phyloP scores from a whole-genome alignment of 2,888 invertebrate species.

The Glaucopsyche alexis region DNA sequence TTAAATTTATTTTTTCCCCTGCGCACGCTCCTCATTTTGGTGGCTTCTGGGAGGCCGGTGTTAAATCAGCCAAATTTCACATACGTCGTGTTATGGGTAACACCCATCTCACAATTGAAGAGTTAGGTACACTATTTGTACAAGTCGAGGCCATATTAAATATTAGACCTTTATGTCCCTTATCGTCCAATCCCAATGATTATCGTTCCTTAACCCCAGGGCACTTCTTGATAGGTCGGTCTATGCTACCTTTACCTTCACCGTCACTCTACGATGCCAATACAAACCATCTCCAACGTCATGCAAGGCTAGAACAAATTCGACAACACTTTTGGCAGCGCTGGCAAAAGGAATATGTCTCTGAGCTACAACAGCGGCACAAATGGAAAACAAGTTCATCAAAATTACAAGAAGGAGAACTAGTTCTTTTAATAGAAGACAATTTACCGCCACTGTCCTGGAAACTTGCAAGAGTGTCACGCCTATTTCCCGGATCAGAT shows the following conservation, averaged over 20 bases:
- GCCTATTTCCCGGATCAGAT: no score
- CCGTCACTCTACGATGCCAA: no score
- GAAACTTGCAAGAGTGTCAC: neutral
- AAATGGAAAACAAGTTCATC: neutral
- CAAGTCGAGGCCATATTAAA: conserved; percentile 36
- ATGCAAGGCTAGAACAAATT: no score
- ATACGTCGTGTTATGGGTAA: neutral
- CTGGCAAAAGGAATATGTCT: conserved; percentile 24
- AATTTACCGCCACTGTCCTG: neutral
- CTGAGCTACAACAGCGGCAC: conserved; percentile 18
- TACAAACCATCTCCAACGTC: no score
- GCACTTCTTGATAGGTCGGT: no score
- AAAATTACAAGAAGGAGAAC: neutral
- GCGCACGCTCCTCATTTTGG: no score
- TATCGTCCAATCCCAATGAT: conserved; percentile 31
- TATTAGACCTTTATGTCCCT: conserved; percentile 33
- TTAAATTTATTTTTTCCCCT: neutral
- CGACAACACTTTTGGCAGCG: conserved; percentile 26
- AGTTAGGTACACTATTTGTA: conserved; percentile 33
- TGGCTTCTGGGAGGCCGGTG: neutral
- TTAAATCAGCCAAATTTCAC: neutral
- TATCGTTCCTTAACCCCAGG: neutral
- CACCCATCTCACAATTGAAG: conserved; percentile 26
- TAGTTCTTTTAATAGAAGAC: neutral
- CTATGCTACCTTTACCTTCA: no score